These are phyloP conservation scores for Notiomystis cincta DNA, from an alignment of 2,113 vertebrate genomes.

Conservation along the genomic window DNA sequence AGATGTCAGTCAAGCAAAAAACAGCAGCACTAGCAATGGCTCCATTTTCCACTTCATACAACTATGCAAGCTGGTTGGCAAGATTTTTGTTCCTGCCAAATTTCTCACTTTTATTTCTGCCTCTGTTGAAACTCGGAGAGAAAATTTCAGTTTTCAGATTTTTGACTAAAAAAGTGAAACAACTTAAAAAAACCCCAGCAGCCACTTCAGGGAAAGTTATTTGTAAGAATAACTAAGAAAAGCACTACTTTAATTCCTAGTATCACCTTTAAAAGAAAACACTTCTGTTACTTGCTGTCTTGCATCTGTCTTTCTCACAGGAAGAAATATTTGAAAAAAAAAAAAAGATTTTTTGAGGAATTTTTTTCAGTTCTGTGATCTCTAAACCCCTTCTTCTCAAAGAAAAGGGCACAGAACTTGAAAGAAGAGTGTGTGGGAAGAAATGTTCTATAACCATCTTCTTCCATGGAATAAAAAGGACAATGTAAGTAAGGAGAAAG, in stretches of 20 bases:
- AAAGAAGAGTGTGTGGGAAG: slow-evolving; percentile 44
- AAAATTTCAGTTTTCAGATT: slow-evolving; percentile 16
- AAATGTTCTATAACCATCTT: slow-evolving; percentile 30
- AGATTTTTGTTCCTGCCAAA: neutral
- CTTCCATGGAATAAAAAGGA: neutral
- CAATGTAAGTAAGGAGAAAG: neutral
- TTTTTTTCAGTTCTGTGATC: slow-evolving; percentile 25
- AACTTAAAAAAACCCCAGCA: neutral
- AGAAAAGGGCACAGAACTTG: slow-evolving; percentile 20
- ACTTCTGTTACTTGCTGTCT: neutral
- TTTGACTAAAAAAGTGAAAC: neutral
- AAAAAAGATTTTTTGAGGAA: neutral
- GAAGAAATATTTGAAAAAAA: neutral
- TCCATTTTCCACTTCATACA: neutral
- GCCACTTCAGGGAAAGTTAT: neutral
- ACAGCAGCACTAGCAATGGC: neutral
- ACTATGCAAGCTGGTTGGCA: neutral
- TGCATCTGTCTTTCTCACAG: neutral
- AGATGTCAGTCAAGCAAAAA: neutral
- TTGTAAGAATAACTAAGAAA: neutral
- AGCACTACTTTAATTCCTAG: neutral
- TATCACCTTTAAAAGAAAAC: neutral
- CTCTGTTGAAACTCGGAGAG: neutral
- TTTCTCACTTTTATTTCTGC: neutral
- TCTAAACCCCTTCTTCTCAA: slow-evolving; percentile 23